These are phyloP conservation scores for Plutomurus gul DNA, from an alignment of 1,140 invertebrate species.

Conservation along the genomic window DNA sequence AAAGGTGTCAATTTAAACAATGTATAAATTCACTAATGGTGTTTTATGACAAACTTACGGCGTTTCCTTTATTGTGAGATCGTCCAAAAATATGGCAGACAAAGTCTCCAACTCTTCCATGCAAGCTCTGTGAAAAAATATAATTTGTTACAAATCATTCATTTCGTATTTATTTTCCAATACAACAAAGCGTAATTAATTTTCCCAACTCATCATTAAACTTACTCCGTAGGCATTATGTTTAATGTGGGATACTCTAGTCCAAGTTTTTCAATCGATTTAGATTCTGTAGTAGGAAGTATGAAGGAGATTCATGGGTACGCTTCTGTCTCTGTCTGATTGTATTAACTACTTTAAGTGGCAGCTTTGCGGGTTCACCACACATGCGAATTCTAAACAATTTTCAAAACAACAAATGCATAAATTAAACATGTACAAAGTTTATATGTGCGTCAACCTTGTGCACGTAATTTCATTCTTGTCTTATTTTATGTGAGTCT, in stretches of 20 bases:
- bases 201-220: not conserved
- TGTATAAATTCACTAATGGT: not conserved
- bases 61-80: constrained; percentile 48
- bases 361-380: too few species aligned
- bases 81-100: constrained; percentile 56
- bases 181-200: not conserved
- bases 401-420: too few species aligned
- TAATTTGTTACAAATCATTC: not conserved
- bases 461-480: too few species aligned
- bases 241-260: not conserved
- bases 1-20: not conserved
- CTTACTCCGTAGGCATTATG: constrained; percentile 48
- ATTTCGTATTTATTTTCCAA: too few species aligned
- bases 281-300: not conserved
- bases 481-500: too few species aligned
- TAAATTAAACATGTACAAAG: too few species aligned
- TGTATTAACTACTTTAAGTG: not conserved
- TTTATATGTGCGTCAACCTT: too few species aligned
- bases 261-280: too few species aligned
- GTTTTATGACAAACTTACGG: too few species aligned
- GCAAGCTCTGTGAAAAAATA: constrained; percentile 42
- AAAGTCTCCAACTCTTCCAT: constrained; percentile 55
- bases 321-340: not conserved
- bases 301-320: too few species aligned
- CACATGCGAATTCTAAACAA: too few species aligned